These are phyloP conservation scores for Dynastes tityus DNA, from an alignment of 2,888 invertebrate species.

Conservation along the genomic window DNA sequence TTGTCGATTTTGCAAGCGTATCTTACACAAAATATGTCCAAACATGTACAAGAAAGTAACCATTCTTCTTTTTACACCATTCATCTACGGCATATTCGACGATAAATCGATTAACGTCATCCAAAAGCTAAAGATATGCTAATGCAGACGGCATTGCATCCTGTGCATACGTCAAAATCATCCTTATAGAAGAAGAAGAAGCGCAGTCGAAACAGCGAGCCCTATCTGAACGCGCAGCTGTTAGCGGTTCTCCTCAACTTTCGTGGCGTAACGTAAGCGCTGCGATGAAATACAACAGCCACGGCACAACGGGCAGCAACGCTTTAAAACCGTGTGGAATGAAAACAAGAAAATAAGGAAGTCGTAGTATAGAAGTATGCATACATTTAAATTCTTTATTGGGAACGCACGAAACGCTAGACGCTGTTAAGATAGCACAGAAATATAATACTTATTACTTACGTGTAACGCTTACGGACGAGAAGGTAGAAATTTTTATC, in stretches of 20 bases:
- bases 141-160: slow-evolving; percentile 13
- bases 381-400: slow-evolving; percentile 41
- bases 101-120: slow-evolving; percentile 27
- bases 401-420: slow-evolving; percentile 14
- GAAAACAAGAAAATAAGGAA: slow-evolving; percentile 44
- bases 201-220: not conserved
- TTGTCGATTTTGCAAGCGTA: too few relatives aligned
- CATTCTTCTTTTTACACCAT: not conserved
- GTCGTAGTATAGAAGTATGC: slow-evolving; percentile 36
- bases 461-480: too few relatives aligned
- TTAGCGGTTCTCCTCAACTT: slow-evolving; percentile 1
- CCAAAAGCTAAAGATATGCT: slow-evolving; percentile 18
- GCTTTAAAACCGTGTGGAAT: slow-evolving; percentile 25
- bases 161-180: slow-evolving; percentile 29
- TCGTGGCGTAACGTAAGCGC: not conserved
- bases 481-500: slow-evolving; percentile 1
- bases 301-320: slow-evolving; percentile 13
- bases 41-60: not conserved
- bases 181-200: slow-evolving; percentile 22
- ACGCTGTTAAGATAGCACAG: slow-evolving; percentile 23
- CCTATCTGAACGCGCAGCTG: slow-evolving; percentile 25
- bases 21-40: too few relatives aligned
- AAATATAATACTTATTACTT: slow-evolving; percentile 14
- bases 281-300: not conserved
- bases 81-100: not conserved